phyloP scores from a whole-genome alignment of 2,113 vertebrate genomes.

The Ramphastos sulfuratus region DNA sequence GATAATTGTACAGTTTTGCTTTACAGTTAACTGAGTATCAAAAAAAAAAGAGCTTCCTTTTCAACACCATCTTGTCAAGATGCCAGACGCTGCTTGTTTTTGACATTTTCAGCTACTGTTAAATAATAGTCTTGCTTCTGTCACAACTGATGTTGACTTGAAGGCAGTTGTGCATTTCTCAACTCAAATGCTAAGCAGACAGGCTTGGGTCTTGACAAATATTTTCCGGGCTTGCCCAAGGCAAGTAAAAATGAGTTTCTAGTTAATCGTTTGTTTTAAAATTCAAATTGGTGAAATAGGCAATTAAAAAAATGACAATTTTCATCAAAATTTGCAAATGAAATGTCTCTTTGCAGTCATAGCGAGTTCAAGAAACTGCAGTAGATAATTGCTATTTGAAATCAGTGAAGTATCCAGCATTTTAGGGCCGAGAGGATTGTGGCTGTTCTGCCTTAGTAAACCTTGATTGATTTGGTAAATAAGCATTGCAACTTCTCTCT shows the following conservation, averaged over 20 bases:
- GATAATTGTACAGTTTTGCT: constrained; percentile 66
- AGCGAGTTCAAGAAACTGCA: constrained; percentile 38
- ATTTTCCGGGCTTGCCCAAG: constrained; percentile 68
- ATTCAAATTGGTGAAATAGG: constrained; percentile 59
- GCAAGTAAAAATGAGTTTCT: constrained; percentile 67
- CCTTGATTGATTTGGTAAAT: constrained; percentile 74
- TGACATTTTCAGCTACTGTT: constrained; percentile 77
- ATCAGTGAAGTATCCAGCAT: constrained; percentile 61
- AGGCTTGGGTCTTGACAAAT: constrained; percentile 72
- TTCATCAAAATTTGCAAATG: constrained; percentile 68
- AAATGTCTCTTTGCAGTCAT: constrained; percentile 59
- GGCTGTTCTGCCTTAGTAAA: constrained; percentile 73
- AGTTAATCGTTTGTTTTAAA: constrained; percentile 68
- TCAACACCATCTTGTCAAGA: constrained; percentile 71
- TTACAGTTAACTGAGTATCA: constrained; percentile 56
- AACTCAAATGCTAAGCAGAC: constrained; percentile 65
- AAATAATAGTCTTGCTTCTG: constrained; percentile 81
- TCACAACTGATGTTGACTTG: constrained; percentile 78
- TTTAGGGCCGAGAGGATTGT: constrained; percentile 51
- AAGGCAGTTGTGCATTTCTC: constrained; percentile 76
- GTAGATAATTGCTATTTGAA: constrained; percentile 66
- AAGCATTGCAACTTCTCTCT: constrained; percentile 74
- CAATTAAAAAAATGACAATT: constrained; percentile 72
- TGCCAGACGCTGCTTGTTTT: constrained; percentile 74
- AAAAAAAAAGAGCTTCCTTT: constrained; percentile 65